phyloP scores from a whole-genome alignment of 92 coral and sea anemone species.

The Diadumene lineata region DNA sequence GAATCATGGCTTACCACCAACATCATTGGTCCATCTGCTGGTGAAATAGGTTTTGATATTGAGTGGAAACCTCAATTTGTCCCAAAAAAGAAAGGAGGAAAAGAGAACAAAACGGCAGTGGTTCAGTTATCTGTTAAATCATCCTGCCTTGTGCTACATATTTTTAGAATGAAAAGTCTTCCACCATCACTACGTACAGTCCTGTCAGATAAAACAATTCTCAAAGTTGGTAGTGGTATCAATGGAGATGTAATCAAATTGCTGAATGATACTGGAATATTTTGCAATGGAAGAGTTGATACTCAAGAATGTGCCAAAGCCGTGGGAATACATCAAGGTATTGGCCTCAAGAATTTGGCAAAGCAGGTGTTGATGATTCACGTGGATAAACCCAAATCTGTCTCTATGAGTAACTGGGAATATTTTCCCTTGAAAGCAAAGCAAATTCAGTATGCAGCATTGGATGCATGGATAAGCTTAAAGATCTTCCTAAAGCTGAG shows the following conservation, averaged over 20 bases:
- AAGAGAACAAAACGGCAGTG: constrained; percentile 81
- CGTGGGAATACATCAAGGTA: constrained; percentile 19
- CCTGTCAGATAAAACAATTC: constrained; percentile 42
- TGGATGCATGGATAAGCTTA: constrained; percentile 86
- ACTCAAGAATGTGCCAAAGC: constrained; percentile 57
- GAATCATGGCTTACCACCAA: constrained; percentile 90
- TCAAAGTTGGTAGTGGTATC: constrained; percentile 85
- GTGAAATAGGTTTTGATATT: constrained; percentile 82
- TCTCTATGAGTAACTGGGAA: constrained; percentile 78
- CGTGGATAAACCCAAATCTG: constrained; percentile 52
- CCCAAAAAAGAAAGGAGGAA: constrained; percentile 81
- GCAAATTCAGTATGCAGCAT: constrained; percentile 76
- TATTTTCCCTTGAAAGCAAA: constrained; percentile 36
- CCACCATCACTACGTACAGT: constrained; percentile 55
- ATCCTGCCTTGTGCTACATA: constrained; percentile 69
- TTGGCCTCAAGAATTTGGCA: constrained; percentile 63
- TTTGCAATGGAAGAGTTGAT: constrained; percentile 66
- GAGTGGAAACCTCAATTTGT: constrained; percentile 94
- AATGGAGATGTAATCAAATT: constrained; percentile 61
- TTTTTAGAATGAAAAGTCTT: constrained; percentile 46
- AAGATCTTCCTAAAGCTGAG: constrained; percentile 55
- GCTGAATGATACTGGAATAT: constrained; percentile 49
- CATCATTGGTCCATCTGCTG: constrained; percentile 46
- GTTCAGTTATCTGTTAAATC: constrained; percentile 73
- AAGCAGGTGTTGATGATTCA: constrained; percentile 50